Base-by-base conservation (phyloP, 2,797 vertebrate species). In the Coregonus suidteri region DNA sequence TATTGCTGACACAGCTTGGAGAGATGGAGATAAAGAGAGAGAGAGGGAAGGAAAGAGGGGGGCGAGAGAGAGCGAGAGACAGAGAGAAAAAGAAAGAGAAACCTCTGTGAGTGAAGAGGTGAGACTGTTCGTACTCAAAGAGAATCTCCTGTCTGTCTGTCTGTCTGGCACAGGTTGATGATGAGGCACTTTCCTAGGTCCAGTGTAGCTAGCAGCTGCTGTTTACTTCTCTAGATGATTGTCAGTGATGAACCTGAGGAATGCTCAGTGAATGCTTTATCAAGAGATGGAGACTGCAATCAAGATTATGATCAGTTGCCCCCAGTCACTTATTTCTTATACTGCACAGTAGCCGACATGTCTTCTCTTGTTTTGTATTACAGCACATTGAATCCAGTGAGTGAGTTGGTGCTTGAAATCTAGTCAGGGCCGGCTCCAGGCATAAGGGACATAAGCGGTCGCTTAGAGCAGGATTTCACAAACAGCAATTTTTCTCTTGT, bases 1-100 rank as follows among this genome's bases (percentile, higher is more conserved):
- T 56, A 54, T 31, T 35, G 71, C 71, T 73, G 71, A 73, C 68
- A n/a, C 6, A 35, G 30, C 52, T 59, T 30, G 62, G 72, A 37
- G 31, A 30, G 53, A 73, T 34, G 18, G 52, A 31, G 30, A 73
- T 52, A 73, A 52, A 73, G 30, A 35, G 71, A 54, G 14, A 31
- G 51, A 30, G 30, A 53, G 34, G 16, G 41, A 2, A 2, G 7
- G 41, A 25, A 25, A 25, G 25, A 25, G 7, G 41, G 41, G 41
- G 41, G 41, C 41, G 31, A 30, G 71, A 73, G 31, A 2, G 11
- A 47, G 41, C 41, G 2, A 47, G 7, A 47, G 41, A 47, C 7
- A 47, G 15, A 51, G 37, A 52, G 37, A 52, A 41, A 51, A 4
- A 25, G 25, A 25, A 25, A 25, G 25, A 25, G 25, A 25, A 25